Evolutionary conservation across 2,113 vertebrate species (phyloP).

Genomic region (Leptosomus discolor): DNA sequence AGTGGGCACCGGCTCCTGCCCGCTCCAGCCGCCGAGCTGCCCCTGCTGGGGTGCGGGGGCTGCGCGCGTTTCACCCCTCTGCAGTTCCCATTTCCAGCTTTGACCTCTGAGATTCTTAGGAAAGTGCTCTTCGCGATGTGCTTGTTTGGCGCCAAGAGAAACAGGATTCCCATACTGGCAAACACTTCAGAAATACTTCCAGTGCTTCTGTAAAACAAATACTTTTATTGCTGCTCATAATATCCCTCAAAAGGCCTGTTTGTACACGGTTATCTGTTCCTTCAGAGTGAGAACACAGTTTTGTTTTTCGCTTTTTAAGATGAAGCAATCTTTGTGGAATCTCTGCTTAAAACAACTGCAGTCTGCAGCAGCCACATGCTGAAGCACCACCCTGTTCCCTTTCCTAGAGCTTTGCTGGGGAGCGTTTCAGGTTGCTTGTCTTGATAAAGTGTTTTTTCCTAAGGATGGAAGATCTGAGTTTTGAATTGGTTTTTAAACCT

Average conservation of each 20-base stretch:
- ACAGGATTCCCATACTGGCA: background rate
- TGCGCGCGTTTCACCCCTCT: background rate
- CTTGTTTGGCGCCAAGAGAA: background rate
- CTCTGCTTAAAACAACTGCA: background rate
- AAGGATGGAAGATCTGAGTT: background rate
- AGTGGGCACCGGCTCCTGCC: background rate
- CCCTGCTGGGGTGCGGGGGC: rapidly evolving
- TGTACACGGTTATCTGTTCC: background rate
- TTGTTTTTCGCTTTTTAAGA: background rate
- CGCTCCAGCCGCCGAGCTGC: background rate
- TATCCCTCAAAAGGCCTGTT: background rate
- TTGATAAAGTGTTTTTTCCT: background rate
- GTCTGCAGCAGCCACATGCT: rapidly evolving
- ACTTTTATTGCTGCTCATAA: background rate
- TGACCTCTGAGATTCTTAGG: background rate
- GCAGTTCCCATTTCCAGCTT: background rate
- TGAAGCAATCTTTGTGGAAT: background rate
- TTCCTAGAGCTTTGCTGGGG: rapidly evolving
- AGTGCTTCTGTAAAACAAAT: background rate
- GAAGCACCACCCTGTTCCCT: rapidly evolving
- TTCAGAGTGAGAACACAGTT: background rate
- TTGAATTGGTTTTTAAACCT: background rate
- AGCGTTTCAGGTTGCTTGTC: rapidly evolving
- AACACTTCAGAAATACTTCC: background rate
- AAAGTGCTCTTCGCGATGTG: background rate